Evolutionary conservation across 2,113 vertebrate genomes (phyloP).

Genomic region (Notiomystis cincta): DNA sequence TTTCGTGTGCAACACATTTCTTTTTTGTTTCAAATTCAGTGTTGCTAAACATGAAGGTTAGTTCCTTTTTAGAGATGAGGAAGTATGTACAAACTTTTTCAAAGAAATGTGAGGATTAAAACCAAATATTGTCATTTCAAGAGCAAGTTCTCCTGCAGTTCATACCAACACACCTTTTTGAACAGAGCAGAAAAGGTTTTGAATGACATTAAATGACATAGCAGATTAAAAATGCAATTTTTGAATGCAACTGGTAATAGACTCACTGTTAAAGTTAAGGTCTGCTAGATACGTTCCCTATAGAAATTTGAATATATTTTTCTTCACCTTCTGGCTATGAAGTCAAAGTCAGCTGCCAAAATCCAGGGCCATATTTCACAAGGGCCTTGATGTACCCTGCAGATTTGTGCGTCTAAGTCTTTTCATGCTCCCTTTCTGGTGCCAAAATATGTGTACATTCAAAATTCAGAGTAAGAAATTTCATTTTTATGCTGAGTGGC

Average conservation of each 20-base stretch:
- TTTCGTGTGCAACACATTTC: neutral
- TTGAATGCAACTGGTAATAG: neutral
- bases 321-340: neutral
- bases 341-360: constrained; percentile 22
- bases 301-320: constrained; percentile 20
- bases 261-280: neutral
- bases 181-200: neutral
- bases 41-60: neutral
- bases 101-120: neutral
- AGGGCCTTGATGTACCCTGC: neutral
- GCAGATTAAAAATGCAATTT: neutral
- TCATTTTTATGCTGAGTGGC: neutral
- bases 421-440: neutral
- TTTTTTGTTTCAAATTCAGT: neutral
- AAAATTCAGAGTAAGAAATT: neutral
- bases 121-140: neutral
- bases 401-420: neutral
- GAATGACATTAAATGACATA: neutral
- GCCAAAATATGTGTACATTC: neutral
- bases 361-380: neutral
- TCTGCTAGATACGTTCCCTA: constrained; percentile 10
- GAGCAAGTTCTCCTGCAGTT: neutral
- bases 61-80: neutral
- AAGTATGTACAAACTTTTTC: neutral
- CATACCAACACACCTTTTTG: neutral